Conservation (phyloP, 1,140 invertebrate species). For the Polypedilum pembai region DNA sequence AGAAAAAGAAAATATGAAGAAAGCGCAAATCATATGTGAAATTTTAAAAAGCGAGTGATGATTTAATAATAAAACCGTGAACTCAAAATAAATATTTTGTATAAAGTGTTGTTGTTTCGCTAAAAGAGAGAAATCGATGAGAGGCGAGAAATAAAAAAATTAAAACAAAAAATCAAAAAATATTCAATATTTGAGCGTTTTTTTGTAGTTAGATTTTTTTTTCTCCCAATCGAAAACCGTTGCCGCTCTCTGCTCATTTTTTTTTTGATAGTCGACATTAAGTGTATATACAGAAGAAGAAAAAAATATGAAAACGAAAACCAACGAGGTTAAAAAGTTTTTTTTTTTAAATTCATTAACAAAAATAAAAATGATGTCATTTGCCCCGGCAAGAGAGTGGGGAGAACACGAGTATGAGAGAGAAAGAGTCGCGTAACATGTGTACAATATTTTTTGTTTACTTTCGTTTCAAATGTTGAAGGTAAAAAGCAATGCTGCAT, state of each 20-base stretch:
- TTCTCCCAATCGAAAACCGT: not conserved
- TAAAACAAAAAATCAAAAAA: not conserved
- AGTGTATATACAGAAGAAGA: not conserved
- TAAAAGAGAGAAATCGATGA: not conserved
- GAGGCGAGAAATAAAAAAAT: not conserved
- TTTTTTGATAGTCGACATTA: conserved; percentile 8
- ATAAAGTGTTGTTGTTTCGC: too few species aligned
- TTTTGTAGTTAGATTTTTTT: not conserved
- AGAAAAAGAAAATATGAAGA: not conserved
- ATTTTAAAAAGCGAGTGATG: not conserved
- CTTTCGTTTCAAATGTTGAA: conserved; percentile 19
- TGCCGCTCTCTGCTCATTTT: not conserved
- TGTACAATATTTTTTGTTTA: conserved; percentile 3
- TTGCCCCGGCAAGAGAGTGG: not conserved
- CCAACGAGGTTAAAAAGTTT: conserved; percentile 24
- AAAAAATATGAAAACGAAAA: not conserved
- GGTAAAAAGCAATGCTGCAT: not conserved
- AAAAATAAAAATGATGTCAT: conserved; percentile 25
- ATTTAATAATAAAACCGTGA: conserved; percentile 12
- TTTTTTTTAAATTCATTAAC: conserved; percentile 26
- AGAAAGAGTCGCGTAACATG: not conserved
- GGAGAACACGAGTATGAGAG: not conserved
- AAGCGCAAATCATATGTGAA: not conserved
- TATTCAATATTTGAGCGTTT: not conserved
- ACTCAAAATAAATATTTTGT: not conserved